Conservation (phyloP, 2,797 vertebrate species). For the Girardinus metallicus region DNA sequence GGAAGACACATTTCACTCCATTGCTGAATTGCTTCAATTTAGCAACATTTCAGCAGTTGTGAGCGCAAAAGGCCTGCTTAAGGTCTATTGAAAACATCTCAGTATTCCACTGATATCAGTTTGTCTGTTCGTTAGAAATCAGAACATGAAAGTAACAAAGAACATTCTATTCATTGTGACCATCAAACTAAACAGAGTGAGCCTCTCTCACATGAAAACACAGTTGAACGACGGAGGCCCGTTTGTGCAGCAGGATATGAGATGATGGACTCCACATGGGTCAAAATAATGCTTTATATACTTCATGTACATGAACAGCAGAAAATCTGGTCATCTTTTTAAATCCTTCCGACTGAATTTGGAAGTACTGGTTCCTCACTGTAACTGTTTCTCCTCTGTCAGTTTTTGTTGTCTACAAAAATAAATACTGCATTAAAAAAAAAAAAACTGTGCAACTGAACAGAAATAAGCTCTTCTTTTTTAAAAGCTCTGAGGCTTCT, state of each 20-base stretch:
- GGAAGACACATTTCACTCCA: too few species aligned
- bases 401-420: not conserved
- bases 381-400: not conserved
- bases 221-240: not conserved
- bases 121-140: too few species aligned
- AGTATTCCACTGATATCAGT: too few species aligned
- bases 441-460: not conserved
- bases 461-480: not conserved
- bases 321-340: not conserved
- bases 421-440: not conserved
- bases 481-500: not conserved
- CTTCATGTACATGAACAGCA: not conserved
- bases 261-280: not conserved
- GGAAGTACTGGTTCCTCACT: not conserved
- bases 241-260: not conserved
- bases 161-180: not conserved
- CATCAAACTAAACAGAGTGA: not conserved
- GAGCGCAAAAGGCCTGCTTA: not conserved
- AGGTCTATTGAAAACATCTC: not conserved
- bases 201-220: not conserved
- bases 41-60: too few species aligned
- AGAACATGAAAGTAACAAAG: not conserved
- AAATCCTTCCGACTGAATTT: not conserved
- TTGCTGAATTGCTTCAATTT: too few species aligned
- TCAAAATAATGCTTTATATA: not conserved